Percentiles rank a stretch among this genome's conserved stretches.
These are phyloP conservation scores for Carpatolechia fugitivella DNA, from an alignment of 2,888 invertebrate species.

Conservation along the genomic window DNA sequence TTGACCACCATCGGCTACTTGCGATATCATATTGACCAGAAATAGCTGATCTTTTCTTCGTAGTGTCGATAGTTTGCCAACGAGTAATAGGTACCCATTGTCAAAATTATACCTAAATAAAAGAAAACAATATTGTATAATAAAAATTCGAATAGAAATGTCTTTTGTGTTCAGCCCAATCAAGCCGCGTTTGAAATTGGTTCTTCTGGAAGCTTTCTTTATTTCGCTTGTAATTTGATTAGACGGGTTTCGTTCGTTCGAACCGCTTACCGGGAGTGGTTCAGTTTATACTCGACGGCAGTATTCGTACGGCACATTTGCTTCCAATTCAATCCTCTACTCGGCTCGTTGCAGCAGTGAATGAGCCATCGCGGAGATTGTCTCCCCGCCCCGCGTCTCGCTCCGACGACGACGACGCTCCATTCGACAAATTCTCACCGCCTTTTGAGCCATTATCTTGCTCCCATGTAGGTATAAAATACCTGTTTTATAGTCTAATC, in stretches of 20 bases:
- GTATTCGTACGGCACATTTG: slow-evolving; percentile 70
- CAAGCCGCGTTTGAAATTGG: slow-evolving; percentile 36
- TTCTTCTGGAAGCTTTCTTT: slow-evolving; percentile 31
- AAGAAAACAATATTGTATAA: not conserved
- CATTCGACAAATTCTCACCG: slow-evolving; percentile 38
- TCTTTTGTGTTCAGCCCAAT: slow-evolving; percentile 30
- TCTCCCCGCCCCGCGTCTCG: slow-evolving; percentile 42
- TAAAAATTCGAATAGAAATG: not conserved
- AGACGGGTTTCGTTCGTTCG: slow-evolving; percentile 42
- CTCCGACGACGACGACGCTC: slow-evolving; percentile 26
- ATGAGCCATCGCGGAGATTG: slow-evolving; percentile 72
- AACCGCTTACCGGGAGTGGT: slow-evolving; percentile 51
- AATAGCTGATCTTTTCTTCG: too few species aligned
- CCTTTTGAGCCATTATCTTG: slow-evolving; percentile 22
- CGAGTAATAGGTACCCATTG: too few species aligned
- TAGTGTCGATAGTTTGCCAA: too few species aligned
- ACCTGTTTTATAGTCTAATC: too few species aligned
- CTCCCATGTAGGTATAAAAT: too few species aligned
- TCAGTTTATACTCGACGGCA: slow-evolving; percentile 68
- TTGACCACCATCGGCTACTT: too few species aligned
- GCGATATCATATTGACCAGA: too few species aligned
- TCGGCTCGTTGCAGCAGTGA: slow-evolving; percentile 71
- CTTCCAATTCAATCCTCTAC: slow-evolving; percentile 73
- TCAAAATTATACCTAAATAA: too few species aligned
- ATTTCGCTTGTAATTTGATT: slow-evolving; percentile 52